A percentile compares a stretch with the other conserved stretches of the same genome.
Conservation (phyloP, 1,140 invertebrate species). For the Drosophila mauritiana region DNA sequence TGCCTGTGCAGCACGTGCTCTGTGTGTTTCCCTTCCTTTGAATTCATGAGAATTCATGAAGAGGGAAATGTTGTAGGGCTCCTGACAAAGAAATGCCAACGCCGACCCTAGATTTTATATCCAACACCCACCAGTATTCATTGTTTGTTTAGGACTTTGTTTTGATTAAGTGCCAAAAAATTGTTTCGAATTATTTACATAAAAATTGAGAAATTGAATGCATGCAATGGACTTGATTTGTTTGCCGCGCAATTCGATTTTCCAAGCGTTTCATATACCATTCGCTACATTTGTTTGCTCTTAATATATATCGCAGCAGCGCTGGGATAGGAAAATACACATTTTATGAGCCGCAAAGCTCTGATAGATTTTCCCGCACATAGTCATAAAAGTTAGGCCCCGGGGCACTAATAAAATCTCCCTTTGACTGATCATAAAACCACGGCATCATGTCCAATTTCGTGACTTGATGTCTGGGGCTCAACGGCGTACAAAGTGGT, state of each 20-base stretch:
- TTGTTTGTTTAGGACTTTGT: slow-evolving; percentile 74
- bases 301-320: slow-evolving; percentile 25
- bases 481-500: slow-evolving; percentile 23
- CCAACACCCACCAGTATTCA: not conserved
- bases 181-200: slow-evolving; percentile 74
- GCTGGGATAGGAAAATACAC: slow-evolving; percentile 13
- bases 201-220: slow-evolving; percentile 69
- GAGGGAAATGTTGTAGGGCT: slow-evolving; percentile 12
- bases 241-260: slow-evolving; percentile 29
- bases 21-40: slow-evolving; percentile 23
- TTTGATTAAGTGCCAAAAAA: slow-evolving; percentile 76
- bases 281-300: slow-evolving; percentile 26
- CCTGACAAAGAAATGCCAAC: slow-evolving; percentile 21
- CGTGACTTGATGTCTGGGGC: slow-evolving; percentile 5
- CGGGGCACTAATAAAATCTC: slow-evolving; percentile 54
- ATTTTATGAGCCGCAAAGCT: slow-evolving; percentile 71
- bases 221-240: slow-evolving; percentile 57
- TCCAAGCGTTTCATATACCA: not conserved
- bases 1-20: slow-evolving; percentile 43
- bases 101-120: not conserved
- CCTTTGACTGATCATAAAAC: slow-evolving; percentile 58
- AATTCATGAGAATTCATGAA: slow-evolving; percentile 38
- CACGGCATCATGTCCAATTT: slow-evolving; percentile 23
- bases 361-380: slow-evolving; percentile 68
- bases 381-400: slow-evolving; percentile 61